Percentiles rank a stretch among this genome's conserved stretches.
Conservation (phyloP, 2,113 vertebrate species). For the Malaclemys terrapin region DNA sequence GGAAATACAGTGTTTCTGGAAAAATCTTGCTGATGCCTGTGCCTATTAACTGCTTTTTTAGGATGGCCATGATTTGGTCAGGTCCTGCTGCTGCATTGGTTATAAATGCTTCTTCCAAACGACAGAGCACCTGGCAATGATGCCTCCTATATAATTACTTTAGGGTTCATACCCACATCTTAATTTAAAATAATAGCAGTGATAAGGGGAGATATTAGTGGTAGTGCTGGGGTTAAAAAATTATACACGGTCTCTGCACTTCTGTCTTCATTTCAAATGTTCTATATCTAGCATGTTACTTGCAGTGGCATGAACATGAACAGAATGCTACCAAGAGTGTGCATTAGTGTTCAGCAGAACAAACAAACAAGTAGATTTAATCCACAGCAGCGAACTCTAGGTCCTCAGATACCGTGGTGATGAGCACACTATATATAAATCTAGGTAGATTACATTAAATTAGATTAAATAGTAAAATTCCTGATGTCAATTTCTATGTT, state of each 20-base stretch:
- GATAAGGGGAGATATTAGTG: background rate
- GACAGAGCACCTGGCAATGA: background rate
- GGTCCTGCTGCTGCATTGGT: background rate
- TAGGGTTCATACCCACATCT: background rate
- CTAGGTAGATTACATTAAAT: background rate
- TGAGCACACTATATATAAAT: background rate
- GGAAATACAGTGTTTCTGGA: background rate
- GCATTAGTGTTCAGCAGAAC: background rate
- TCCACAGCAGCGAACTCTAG: background rate
- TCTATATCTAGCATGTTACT: background rate
- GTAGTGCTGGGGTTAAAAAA: background rate
- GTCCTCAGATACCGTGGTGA: background rate
- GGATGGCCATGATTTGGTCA: background rate
- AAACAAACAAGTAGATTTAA: background rate
- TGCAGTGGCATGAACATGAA: background rate
- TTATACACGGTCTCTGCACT: background rate
- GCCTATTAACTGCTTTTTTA: background rate
- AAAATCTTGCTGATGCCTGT: background rate
- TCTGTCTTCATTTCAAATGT: background rate
- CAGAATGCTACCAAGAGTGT: background rate
- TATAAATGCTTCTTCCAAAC: background rate
- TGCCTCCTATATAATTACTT: background rate
- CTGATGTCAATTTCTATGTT: background rate
- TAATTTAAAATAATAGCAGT: background rate
- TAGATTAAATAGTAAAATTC: background rate